phyloP scores from a whole-genome alignment of 2,888 invertebrate genomes.

The Lordiphosa andalusiaca region DNA sequence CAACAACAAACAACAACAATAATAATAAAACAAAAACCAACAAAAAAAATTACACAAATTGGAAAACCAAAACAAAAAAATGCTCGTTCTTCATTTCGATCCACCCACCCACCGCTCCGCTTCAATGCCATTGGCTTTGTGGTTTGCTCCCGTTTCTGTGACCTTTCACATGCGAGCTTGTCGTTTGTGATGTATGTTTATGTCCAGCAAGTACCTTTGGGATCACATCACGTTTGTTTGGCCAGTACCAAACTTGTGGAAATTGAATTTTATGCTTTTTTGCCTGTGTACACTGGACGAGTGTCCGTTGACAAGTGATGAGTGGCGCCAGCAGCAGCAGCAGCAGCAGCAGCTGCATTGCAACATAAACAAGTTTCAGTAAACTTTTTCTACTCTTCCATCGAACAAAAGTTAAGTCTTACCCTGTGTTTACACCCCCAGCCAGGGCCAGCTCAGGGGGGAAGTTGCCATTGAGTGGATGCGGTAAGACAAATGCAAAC shows the following conservation, averaged over 20 bases:
- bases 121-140: conserved; percentile 18
- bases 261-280: conserved; percentile 57
- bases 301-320: conserved; percentile 6
- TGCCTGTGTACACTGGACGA: conserved; percentile 15
- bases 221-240: conserved; percentile 65
- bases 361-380: background rate
- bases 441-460: background rate
- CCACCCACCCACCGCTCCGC: conserved; percentile 11
- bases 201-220: conserved; percentile 36
- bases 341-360: too few species aligned
- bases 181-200: conserved; percentile 12
- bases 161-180: conserved; percentile 33
- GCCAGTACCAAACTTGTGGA: conserved; percentile 42
- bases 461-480: background rate
- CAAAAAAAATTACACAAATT: conserved; percentile 66
- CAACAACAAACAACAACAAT: conserved; percentile 27
- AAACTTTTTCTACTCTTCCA: conserved; percentile 14
- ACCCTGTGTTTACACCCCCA: background rate
- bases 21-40: conserved; percentile 27
- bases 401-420: conserved; percentile 11
- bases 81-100: conserved; percentile 11
- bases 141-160: conserved; percentile 1
- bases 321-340: too few species aligned
- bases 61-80: conserved; percentile 61
- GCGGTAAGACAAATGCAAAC: conserved; percentile 5